Base-by-base conservation (phyloP, 2,113 vertebrate species). In the Petromus typicus region DNA sequence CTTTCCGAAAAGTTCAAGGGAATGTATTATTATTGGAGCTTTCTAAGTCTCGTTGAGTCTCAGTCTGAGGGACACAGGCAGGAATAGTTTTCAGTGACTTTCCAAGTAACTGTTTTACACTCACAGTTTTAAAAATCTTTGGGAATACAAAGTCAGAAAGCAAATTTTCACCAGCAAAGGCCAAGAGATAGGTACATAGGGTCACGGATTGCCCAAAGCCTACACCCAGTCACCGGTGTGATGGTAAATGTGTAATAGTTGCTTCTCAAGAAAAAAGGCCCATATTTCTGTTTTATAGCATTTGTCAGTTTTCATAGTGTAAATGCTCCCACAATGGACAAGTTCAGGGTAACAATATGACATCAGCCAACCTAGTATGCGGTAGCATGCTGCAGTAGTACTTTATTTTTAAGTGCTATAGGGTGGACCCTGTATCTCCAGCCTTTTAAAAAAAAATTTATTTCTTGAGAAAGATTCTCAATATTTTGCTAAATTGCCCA, bases 111-210 rank as follows among this genome's bases (percentile, higher is more conserved):
- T 69, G 3, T 86, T 84, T 95, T 73, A 45, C 14, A 89, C 18
- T 30, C 22, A 85, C 37, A 83, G 94, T 34, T 94, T 83, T 37
- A 81, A 86, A 86, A 93, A 86, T 75, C 51, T 34, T 48, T 86
- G 66, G 40, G 32, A 93, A 67, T 86, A 86, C 57, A 90, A 94
- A 37, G 88, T 76, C 40, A 90, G 75, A 69, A n/a, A 91, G 37
- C 85, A 84, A 96, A 94, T 32, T 95, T 66, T 59, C 75, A 92
- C 66, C 43, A 16, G 22, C 48, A 84, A 93, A 96, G 30, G 32
- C 22, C 61, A 93, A 95, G 37, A 83, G n/a, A 69, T 54, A n/a
- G 69, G 56, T 37, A 87, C 79, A 3, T 48, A 79, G 23, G 13
- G 30, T 43, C 56, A 67, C 54, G 13, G 13, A 86, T 88, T 91